A percentile compares a stretch with the other conserved stretches of the same genome.
Conservation (phyloP, 2,888 invertebrate species). For the Luffia ferchaultella region DNA sequence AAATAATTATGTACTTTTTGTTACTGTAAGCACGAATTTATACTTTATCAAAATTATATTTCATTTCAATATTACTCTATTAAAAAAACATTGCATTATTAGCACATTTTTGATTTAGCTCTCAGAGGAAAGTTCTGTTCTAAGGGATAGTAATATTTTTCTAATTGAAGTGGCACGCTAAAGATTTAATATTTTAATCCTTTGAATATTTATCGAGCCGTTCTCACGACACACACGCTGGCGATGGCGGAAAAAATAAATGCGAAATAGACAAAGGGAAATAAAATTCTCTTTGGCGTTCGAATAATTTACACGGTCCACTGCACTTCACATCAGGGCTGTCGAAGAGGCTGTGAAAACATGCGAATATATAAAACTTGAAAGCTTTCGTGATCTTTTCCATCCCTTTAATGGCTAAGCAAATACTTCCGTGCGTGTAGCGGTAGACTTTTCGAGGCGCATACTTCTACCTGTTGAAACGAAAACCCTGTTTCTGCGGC, state of each 20-base stretch:
- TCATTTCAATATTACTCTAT: no score
- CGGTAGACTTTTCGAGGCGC: constrained; percentile 3
- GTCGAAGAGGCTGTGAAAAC: constrained; percentile 7
- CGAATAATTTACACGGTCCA: background rate
- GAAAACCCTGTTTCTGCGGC: constrained; percentile 3
- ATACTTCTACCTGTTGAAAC: constrained; percentile 11
- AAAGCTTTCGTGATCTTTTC: constrained; percentile 7
- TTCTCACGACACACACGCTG: background rate
- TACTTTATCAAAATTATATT: no score
- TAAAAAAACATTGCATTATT: no score
- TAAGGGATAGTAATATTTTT: no score
- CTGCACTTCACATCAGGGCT: constrained; percentile 6
- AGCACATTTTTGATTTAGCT: no score
- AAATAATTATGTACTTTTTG: no score
- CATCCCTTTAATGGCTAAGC: constrained; percentile 12
- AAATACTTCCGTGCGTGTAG: constrained; percentile 6
- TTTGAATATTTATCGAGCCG: background rate
- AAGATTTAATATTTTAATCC: no score
- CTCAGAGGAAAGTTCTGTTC: no score
- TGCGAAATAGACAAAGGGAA: background rate
- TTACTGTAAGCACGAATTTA: no score
- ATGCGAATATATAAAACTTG: constrained; percentile 9
- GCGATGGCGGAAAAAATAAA: no score
- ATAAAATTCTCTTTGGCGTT: background rate
- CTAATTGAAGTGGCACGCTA: no score